Evolutionary conservation across 2,113 vertebrate genomes (phyloP).

Genomic region (Mobula birostris): DNA sequence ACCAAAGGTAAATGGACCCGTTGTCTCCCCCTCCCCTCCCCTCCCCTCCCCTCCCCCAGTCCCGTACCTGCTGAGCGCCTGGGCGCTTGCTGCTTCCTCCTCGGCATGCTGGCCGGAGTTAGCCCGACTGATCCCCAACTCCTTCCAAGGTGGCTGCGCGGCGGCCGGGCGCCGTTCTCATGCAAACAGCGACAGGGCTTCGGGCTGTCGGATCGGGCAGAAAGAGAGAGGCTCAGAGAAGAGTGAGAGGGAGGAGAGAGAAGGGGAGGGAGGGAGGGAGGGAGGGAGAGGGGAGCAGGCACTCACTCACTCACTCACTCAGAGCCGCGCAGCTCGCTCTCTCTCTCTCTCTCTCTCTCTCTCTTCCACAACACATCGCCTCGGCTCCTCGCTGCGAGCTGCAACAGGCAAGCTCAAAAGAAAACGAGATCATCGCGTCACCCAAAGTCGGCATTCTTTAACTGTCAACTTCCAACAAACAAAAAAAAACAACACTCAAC

Average conservation of each 20-base stretch:
- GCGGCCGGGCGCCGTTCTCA: constrained; percentile 45
- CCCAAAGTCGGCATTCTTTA: constrained; percentile 65
- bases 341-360: constrained; percentile 40
- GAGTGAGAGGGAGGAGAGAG: constrained; percentile 34
- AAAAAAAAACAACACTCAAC: background rate
- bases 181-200: constrained; percentile 40
- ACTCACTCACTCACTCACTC: constrained; percentile 41
- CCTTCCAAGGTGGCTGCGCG: constrained; percentile 43
- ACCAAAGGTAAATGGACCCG: background rate
- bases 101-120: constrained; percentile 72
- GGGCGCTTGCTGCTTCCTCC: constrained; percentile 98
- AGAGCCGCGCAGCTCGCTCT: constrained; percentile 53
- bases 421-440: constrained; percentile 81
- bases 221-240: constrained; percentile 38
- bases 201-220: constrained; percentile 46
- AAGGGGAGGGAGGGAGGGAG: constrained; percentile 25
- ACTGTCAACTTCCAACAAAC: constrained; percentile 31
- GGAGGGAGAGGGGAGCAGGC: constrained; percentile 39
- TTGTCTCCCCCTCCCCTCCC: background rate
- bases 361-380: constrained; percentile 40
- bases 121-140: constrained; percentile 27
- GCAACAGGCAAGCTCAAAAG: constrained; percentile 86
- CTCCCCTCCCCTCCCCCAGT: background rate
- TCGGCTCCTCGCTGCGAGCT: constrained; percentile 51
- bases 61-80: constrained; percentile 90